Evolutionary conservation across 92 coral and sea anemone genomes (phyloP).

Genomic region (Epizoanthus ramosus): DNA sequence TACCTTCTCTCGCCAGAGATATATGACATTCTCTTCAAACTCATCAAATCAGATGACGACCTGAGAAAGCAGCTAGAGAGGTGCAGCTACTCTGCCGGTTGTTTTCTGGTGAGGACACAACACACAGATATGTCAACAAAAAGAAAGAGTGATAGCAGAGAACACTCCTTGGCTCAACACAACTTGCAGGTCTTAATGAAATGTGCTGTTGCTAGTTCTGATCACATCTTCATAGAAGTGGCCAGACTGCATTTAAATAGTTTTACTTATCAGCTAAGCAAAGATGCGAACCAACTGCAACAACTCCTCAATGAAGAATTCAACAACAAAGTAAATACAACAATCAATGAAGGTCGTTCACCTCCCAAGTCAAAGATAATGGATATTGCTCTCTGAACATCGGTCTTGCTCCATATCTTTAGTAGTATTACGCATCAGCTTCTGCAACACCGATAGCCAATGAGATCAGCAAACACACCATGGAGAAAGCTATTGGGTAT

Average conservation of each 20-base stretch:
- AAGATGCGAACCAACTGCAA: conserved; percentile 1
- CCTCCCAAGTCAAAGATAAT: conserved; percentile 47
- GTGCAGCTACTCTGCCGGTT: conserved; percentile 36
- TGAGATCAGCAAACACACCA: conserved; percentile 25
- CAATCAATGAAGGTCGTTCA: conserved; percentile 28
- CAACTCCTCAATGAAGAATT: conserved; percentile 29
- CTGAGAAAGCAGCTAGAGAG: conserved; percentile 46
- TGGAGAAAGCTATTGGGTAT: conserved; percentile 19
- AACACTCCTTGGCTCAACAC: conserved; percentile 52
- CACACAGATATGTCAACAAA: conserved; percentile 49
- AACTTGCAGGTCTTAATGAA: conserved; percentile 35
- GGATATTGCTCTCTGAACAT: conserved; percentile 36
- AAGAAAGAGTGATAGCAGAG: conserved; percentile 13
- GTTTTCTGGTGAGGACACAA: conserved; percentile 53
- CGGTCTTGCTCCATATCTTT: conserved; percentile 51
- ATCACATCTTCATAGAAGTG: conserved; percentile 31
- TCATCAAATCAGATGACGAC: conserved; percentile 52
- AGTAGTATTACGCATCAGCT: conserved; percentile 42
- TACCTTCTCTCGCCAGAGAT: conserved; percentile 42
- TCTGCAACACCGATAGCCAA: conserved; percentile 1
- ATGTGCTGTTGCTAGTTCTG: conserved; percentile 1
- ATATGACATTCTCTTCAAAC: conserved; percentile 40
- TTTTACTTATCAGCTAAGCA: background rate
- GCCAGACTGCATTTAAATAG: background rate
- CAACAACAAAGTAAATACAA: conserved; percentile 37